Percentiles rank a stretch among this genome's conserved stretches.
These are phyloP conservation scores for Cardiocondyla obscurior DNA, from an alignment of 1,140 invertebrate genomes.

Conservation along the genomic window DNA sequence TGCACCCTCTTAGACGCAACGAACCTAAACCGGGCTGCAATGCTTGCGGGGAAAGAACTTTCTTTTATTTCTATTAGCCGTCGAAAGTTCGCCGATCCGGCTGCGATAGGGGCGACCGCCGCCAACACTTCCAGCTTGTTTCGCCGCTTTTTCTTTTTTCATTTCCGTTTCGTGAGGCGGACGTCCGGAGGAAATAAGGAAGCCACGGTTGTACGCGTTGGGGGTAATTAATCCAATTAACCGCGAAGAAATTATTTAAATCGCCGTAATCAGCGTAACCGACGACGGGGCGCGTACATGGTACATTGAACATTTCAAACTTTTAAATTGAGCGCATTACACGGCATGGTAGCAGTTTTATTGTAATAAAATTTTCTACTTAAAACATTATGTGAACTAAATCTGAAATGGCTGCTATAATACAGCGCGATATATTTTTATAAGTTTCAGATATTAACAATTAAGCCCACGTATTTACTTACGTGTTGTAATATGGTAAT, in stretches of 20 bases:
- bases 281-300: not conserved
- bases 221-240: constrained; percentile 48
- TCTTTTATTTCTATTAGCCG: constrained; percentile 64
- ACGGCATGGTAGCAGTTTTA: not conserved
- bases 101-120: constrained; percentile 26
- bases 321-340: not conserved
- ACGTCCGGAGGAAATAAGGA: constrained; percentile 30
- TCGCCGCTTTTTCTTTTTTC: constrained; percentile 14
- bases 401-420: not conserved
- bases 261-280: not conserved
- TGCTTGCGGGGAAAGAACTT: constrained; percentile 44
- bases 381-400: not conserved
- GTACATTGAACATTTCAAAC: not conserved
- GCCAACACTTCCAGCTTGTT: constrained; percentile 43
- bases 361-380: not conserved
- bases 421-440: not conserved
- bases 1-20: constrained; percentile 71
- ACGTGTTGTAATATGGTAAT: no score
- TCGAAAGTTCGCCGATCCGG: constrained; percentile 58
- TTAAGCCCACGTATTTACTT: no score
- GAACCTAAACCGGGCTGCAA: constrained; percentile 63
- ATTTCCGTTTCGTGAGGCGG: not conserved
- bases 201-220: not conserved
- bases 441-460: not conserved
- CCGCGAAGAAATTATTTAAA: constrained; percentile 18